A percentile compares a stretch with the other conserved stretches of the same genome.
These are phyloP conservation scores for Drosophila nigricruria DNA, from an alignment of 2,888 invertebrate genomes.

Conservation along the genomic window DNA sequence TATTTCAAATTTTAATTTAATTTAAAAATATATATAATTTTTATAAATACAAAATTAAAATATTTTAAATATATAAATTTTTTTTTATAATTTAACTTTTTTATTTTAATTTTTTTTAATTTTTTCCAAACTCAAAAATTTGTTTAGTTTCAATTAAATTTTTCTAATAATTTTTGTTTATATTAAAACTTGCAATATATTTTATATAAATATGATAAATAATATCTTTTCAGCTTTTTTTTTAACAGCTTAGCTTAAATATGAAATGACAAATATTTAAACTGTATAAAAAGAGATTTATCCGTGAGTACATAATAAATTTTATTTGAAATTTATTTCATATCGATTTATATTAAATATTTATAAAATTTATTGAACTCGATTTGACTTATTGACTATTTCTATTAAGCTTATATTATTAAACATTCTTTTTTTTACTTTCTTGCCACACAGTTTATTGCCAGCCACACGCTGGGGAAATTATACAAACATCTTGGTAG, in stretches of 20 bases:
- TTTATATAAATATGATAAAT: background rate
- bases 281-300: background rate
- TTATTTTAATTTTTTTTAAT: background rate
- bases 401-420: background rate
- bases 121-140: no score
- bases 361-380: background rate
- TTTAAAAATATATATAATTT: no score
- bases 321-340: background rate
- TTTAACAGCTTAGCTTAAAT: background rate
- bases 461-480: conserved; percentile 35
- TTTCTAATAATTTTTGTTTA: no score
- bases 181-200: background rate
- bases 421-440: background rate
- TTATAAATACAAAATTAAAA: no score
- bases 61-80: no score
- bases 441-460: background rate
- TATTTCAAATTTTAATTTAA: no score
- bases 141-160: no score
- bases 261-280: background rate
- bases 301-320: background rate
- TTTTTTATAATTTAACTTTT: no score
- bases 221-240: background rate
- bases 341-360: background rate
- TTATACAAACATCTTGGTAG: conserved; percentile 31
- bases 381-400: conserved; percentile 1